Evolutionary conservation across 2,888 invertebrate genomes (phyloP).

Genomic region (Rosalia funebris): DNA sequence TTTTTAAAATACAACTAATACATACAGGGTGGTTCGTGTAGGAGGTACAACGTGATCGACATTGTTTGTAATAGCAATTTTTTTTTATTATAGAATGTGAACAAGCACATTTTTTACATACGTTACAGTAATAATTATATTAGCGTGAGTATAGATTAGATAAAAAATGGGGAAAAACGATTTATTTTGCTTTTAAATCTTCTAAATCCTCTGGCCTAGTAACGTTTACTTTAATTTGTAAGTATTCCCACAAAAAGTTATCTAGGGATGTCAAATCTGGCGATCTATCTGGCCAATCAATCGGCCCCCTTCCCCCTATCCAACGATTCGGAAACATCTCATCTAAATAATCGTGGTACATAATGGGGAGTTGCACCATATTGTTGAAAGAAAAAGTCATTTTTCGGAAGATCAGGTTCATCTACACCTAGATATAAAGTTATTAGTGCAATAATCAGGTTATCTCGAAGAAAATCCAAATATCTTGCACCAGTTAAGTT

Average conservation of each 20-base stretch:
- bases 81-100: too few relatives aligned
- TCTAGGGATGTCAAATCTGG: neutral
- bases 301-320: neutral
- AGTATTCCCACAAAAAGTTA: neutral
- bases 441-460: neutral
- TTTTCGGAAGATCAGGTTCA: neutral
- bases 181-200: neutral
- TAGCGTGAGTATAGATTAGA: too few relatives aligned
- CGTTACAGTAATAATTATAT: too few relatives aligned
- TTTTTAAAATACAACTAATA: too few relatives aligned
- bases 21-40: too few relatives aligned
- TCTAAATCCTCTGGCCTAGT: neutral
- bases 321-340: neutral
- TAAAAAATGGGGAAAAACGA: too few relatives aligned
- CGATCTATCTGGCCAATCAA: neutral
- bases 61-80: too few relatives aligned
- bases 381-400: neutral
- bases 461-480: neutral
- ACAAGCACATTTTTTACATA: too few relatives aligned
- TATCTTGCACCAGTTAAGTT: neutral
- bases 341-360: neutral
- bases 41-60: too few relatives aligned
- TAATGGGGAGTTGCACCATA: neutral
- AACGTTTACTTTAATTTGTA: neutral
- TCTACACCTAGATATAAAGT: neutral